These are phyloP conservation scores for Hypolimnas misippus DNA, from an alignment of 2,888 invertebrate species.

Conservation along the genomic window DNA sequence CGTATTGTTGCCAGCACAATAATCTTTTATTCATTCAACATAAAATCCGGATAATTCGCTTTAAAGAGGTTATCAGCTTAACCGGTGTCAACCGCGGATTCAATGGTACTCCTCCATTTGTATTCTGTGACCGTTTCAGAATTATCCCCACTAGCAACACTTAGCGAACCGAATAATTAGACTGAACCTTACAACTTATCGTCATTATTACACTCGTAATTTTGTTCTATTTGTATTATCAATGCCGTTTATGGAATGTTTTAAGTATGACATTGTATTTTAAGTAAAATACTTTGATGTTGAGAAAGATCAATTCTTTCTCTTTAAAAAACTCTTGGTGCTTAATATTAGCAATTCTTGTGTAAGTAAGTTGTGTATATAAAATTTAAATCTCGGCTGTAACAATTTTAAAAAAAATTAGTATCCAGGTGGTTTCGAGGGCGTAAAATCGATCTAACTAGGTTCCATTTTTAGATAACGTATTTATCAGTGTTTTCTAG, in stretches of 20 bases:
- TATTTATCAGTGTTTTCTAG: no score
- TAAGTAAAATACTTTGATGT: neutral
- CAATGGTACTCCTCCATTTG: slow-evolving; percentile 25
- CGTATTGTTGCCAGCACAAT: slow-evolving; percentile 21
- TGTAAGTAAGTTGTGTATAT: no score
- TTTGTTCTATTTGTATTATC: neutral
- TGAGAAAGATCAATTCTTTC: no score
- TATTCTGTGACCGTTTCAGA: slow-evolving; percentile 26
- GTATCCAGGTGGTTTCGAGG: no score
- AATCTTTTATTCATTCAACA: slow-evolving; percentile 35
- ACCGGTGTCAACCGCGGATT: slow-evolving; percentile 29
- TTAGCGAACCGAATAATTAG: slow-evolving; percentile 15
- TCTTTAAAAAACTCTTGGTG: no score
- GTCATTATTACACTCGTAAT: slow-evolving; percentile 8
- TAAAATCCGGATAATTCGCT: slow-evolving; percentile 35
- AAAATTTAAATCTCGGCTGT: no score
- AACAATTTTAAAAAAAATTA: no score
- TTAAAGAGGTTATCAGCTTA: slow-evolving; percentile 31
- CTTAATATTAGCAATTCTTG: no score
- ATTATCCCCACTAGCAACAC: slow-evolving; percentile 26
- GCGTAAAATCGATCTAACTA: no score
- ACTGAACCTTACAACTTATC: slow-evolving; percentile 5
- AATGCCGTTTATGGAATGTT: no score
- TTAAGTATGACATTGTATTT: no score
- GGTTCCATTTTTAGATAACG: no score